phyloP scores from a whole-genome alignment of 2,113 vertebrate genomes.

The Atractosteus spatula region DNA sequence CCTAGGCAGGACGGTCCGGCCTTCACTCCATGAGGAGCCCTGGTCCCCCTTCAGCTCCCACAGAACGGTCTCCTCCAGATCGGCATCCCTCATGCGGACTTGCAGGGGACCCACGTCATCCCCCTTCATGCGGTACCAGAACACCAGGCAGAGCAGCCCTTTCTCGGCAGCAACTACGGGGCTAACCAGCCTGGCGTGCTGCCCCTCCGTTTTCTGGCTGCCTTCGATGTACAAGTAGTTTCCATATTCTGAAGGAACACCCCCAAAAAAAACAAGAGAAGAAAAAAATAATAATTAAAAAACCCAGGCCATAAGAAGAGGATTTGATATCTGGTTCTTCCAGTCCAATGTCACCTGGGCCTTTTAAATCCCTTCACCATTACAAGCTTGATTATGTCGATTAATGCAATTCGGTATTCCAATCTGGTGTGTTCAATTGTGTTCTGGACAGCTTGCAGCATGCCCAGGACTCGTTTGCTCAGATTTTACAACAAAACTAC shows the following conservation, averaged over 20 bases:
- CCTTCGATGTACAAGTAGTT: constrained; percentile 84
- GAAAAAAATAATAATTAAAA: neutral
- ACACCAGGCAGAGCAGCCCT: constrained; percentile 85
- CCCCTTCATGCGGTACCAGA: constrained; percentile 84
- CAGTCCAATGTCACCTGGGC: too few relatives aligned
- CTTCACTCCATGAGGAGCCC: constrained; percentile 87
- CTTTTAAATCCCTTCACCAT: too few relatives aligned
- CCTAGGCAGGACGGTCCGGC: constrained; percentile 86
- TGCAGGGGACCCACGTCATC: constrained; percentile 77
- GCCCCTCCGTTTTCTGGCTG: constrained; percentile 69
- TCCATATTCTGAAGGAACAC: constrained; percentile 63
- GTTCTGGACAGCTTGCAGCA: too few relatives aligned
- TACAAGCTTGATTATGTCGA: too few relatives aligned
- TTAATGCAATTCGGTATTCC: too few relatives aligned
- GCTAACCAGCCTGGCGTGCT: constrained; percentile 83
- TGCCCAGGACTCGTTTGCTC: too few relatives aligned
- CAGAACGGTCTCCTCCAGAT: constrained; percentile 81
- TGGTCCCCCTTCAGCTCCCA: constrained; percentile 87
- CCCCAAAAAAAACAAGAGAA: neutral
- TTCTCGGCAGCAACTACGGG: constrained; percentile 75
- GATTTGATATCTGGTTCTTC: too few relatives aligned
- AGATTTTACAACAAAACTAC: too few relatives aligned
- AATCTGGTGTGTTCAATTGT: too few relatives aligned
- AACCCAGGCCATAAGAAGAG: too few relatives aligned
- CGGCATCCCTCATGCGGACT: constrained; percentile 77